These are phyloP conservation scores for Agriopis aurantiaria DNA, from an alignment of 2,888 invertebrate genomes.

Conservation along the genomic window DNA sequence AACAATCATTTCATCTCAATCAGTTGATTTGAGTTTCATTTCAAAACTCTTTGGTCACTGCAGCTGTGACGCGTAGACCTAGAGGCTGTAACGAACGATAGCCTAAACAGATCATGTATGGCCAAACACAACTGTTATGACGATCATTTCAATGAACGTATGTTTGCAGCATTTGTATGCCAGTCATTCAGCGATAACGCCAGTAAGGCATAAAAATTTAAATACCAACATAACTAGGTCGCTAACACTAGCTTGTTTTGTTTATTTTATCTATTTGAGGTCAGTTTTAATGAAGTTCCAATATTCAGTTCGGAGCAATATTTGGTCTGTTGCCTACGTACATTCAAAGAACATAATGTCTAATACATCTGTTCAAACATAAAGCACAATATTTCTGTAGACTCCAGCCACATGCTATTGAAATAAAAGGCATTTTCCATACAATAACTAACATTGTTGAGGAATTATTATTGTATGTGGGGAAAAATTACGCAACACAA, in stretches of 20 bases:
- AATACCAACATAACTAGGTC: background rate
- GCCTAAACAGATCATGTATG: too few relatives aligned
- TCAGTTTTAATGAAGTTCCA: constrained; percentile 23
- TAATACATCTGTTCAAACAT: constrained; percentile 17
- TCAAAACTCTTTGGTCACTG: too few relatives aligned
- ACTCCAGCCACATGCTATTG: background rate
- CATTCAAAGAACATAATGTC: background rate
- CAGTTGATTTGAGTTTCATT: too few relatives aligned
- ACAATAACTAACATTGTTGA: too few relatives aligned
- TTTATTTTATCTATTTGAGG: constrained; percentile 4
- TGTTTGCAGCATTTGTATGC: too few relatives aligned
- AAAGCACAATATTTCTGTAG: background rate
- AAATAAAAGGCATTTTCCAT: background rate
- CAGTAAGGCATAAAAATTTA: background rate
- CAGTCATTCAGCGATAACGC: background rate
- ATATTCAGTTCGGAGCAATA: constrained; percentile 4
- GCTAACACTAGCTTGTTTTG: constrained; percentile 1
- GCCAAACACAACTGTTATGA: too few relatives aligned
- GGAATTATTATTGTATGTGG: too few relatives aligned
- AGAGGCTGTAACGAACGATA: too few relatives aligned
- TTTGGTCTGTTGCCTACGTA: constrained; percentile 9
- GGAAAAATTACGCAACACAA: background rate
- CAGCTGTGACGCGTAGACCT: too few relatives aligned
- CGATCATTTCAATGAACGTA: too few relatives aligned
- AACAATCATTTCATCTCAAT: too few relatives aligned